These are phyloP conservation scores for Steatornis caripensis DNA, from an alignment of 2,113 vertebrate genomes.

Conservation along the genomic window DNA sequence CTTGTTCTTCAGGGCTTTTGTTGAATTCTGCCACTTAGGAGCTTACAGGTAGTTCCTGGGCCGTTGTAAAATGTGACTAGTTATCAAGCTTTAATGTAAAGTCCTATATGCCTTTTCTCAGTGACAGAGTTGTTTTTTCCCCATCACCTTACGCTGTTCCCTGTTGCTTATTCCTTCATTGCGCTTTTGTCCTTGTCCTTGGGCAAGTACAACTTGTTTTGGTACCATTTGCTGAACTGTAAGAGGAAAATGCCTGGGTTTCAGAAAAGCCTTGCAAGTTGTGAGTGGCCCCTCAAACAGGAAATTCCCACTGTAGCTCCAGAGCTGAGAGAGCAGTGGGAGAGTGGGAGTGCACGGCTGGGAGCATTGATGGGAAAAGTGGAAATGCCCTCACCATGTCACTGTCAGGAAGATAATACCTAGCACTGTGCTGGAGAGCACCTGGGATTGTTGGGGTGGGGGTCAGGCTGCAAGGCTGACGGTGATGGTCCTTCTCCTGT, in stretches of 20 bases:
- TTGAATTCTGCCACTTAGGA: not conserved
- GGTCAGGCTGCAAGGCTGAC: not conserved
- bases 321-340: not conserved
- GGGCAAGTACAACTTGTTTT: not conserved
- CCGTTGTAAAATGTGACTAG: not conserved
- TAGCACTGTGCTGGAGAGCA: not conserved
- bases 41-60: not conserved
- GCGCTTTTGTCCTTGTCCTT: not conserved
- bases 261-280: rapidly evolving
- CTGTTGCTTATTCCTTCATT: not conserved
- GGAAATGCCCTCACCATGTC: not conserved
- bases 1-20: not conserved
- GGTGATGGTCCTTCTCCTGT: rapidly evolving
- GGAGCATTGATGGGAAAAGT: not conserved
- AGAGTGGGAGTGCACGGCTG: rapidly evolving
- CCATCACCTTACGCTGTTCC: not conserved
- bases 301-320: not conserved
- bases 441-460: not conserved
- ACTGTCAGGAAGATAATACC: not conserved
- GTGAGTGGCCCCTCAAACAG: not conserved
- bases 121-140: not conserved
- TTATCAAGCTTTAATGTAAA: not conserved
- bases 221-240: not conserved
- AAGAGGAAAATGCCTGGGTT: not conserved
- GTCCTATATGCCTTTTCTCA: not conserved